Conservation (phyloP, 2,888 invertebrate species). For the Escarpia spicata region DNA sequence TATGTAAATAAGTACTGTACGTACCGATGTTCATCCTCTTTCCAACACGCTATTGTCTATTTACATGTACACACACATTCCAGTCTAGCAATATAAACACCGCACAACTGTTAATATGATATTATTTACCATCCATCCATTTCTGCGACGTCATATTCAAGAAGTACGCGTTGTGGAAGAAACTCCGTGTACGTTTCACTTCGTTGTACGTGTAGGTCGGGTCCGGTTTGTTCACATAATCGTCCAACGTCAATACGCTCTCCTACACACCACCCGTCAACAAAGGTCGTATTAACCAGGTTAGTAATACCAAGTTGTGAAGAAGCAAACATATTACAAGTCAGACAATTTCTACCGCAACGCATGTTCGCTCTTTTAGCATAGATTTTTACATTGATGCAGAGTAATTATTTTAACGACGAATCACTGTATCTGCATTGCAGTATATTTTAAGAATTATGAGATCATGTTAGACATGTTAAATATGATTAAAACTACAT, state of each 20-base stretch:
- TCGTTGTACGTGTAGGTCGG: background rate
- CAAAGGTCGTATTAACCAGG: background rate
- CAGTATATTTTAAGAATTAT: too few relatives aligned
- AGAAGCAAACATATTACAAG: background rate
- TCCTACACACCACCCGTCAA: background rate
- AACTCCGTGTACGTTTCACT: background rate
- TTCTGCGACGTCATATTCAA: background rate
- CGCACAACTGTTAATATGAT: background rate
- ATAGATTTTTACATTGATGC: background rate
- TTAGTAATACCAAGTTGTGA: background rate
- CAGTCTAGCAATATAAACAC: background rate
- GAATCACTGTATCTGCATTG: too few relatives aligned
- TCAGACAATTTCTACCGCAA: background rate
- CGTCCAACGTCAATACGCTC: background rate
- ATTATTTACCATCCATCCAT: background rate
- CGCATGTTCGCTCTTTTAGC: background rate
- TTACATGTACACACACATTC: background rate
- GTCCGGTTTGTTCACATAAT: background rate
- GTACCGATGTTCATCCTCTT: too few relatives aligned
- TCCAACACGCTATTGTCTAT: background rate
- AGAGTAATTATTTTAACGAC: background rate
- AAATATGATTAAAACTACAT: too few relatives aligned
- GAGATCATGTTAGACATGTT: too few relatives aligned
- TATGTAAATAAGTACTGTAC: too few relatives aligned
- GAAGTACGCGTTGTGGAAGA: background rate